Base-by-base conservation (phyloP, 1,140 invertebrate genomes). In the Hypothenemus hampei region DNA sequence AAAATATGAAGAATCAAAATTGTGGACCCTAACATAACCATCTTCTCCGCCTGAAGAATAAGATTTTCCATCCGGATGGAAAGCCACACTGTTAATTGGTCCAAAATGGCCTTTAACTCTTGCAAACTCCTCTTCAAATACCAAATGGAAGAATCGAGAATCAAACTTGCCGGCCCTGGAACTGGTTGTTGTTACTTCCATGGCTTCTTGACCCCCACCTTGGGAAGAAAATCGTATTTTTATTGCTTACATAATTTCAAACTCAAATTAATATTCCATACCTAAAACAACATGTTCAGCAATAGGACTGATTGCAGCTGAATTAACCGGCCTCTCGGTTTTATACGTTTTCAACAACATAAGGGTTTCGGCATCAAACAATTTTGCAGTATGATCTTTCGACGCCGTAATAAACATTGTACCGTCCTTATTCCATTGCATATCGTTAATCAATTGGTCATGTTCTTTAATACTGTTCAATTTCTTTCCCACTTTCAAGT, bases 41-140 rank as follows among this genome's bases (percentile, higher is more conserved):
- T 99, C 97, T 79, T 99, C 97, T 69, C 94, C 97, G 33, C 97
- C 97, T 59, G 91, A 96, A 45, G 90, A 89, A 71, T 96, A 97
- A 71, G 92, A 93, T 68, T 89, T 93, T 29, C 97, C 97, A 79
- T 97, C 93, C 8, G 97, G 97, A 79, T 98, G 94, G 75, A 98
- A 99, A 36, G 91, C 90, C 46, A 99, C 81, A 72, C 91, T 94
- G 79, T 99, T 99, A 64, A 99, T 99, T 1, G 97, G 97, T 64
- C 97, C 97, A 70, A 99, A 99, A 77, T 99, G 97, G 41, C 96
- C 97, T 73, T 99, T 99, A 0, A 99, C 86, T 47, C 95, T 77
- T 0, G 87, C 97, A 75, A 99, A 99, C 75, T 99, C 97, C 75
- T 99, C 96, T 77, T 99, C 97, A 72, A 97, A 99, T n/a, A 99